Evolutionary conservation across 2,888 invertebrate species (phyloP), one percentile per base, ranked within the genome.

Genomic region (Lingula anatina): DNA sequence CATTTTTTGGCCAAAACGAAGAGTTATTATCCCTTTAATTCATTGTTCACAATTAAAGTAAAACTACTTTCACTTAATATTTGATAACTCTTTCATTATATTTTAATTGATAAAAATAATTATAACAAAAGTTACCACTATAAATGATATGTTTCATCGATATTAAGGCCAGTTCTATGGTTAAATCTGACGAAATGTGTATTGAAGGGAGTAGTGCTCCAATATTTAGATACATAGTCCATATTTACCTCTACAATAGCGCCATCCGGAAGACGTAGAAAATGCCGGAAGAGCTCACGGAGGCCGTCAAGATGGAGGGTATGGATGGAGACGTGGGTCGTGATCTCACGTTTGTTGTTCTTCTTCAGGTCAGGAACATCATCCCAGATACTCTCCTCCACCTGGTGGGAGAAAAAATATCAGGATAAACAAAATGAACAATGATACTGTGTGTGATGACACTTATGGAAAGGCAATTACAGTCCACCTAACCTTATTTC

Each of bases 251-350:
- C 74, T 15, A 70, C 65, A 41, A 74, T 65, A 31, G 69, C 72
- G 4, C 74, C 74, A 59, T 73, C 71, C 25, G 74, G 74, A 0
- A 71, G 65, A 5, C 71, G 50, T 24, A 73, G 60, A 58, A 71
- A 74, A 53, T 74, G 73, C 41, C 74, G 46, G 55, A 71, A 67
- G 9, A 73, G 62, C 51, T 73, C 71, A 1, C 70, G 53, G 36
- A 73, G 64, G 5, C 74, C 74, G 46, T 74, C 74, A 41, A 73
- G 59, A 50, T 72, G 72, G 18, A 73, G 49, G 5, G 70, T 72
- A 59, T 73, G 71, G 28, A 74, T 63, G 12, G 74, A 68, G 3
- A 74, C 64, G 49, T 73, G 74, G 5, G 71, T 74, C 7, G 74
- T 74, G 24, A 73, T 61, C 60, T 74, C 73, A 46, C 56, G 53